Evolutionary conservation across 2,888 invertebrate genomes (phyloP).

Genomic region (Macrophya alboannulata): DNA sequence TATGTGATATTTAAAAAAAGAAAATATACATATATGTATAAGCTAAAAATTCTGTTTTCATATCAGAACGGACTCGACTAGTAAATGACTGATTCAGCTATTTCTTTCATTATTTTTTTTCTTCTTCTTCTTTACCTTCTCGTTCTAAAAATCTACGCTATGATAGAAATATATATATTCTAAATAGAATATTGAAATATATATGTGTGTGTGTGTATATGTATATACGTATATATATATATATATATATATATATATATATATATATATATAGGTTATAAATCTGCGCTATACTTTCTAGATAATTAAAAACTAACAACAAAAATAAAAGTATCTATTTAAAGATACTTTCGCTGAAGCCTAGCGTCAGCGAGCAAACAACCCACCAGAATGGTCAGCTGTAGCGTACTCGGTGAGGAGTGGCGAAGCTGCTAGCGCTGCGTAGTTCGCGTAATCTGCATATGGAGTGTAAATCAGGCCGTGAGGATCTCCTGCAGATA

Average conservation of each 20-base stretch:
- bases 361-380: conserved; percentile 91
- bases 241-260: conserved; percentile 47
- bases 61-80: conserved; percentile 76
- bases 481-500: conserved; percentile 88
- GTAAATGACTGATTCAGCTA: conserved; percentile 79
- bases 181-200: conserved; percentile 23
- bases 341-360: conserved; percentile 77
- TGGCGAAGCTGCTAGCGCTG: conserved; percentile 90
- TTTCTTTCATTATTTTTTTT: conserved; percentile 59
- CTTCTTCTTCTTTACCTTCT: conserved; percentile 11
- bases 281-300: conserved; percentile 37
- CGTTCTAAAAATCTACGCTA: conserved; percentile 65
- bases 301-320: conserved; percentile 56
- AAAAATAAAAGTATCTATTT: conserved; percentile 59
- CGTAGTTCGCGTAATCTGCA: conserved; percentile 95
- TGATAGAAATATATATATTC: conserved; percentile 41
- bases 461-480: conserved; percentile 95
- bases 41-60: conserved; percentile 64
- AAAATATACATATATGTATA: conserved; percentile 58
- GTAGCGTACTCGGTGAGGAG: conserved; percentile 92
- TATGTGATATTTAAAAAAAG: conserved; percentile 53
- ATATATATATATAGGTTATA: conserved; percentile 50
- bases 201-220: conserved; percentile 18
- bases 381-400: conserved; percentile 98
- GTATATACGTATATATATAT: conserved; percentile 53